phyloP scores from a whole-genome alignment of 2,797 vertebrate genomes.

The Erethizon dorsatum region DNA sequence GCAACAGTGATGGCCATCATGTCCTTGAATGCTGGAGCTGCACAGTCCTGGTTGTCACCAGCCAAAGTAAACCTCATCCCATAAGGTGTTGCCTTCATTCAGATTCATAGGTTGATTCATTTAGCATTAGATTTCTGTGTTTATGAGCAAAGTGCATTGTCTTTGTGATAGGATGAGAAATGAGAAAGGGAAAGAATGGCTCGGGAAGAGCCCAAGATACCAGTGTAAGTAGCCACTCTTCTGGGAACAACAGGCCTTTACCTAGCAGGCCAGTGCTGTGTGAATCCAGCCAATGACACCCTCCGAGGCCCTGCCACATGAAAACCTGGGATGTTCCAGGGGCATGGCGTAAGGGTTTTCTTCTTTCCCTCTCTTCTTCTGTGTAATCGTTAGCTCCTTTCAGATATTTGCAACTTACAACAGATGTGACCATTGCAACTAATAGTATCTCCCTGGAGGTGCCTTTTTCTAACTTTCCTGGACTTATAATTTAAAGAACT shows the following conservation, averaged over 20 bases:
- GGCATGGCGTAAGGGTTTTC: neutral
- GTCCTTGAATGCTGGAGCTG: conserved; percentile 62
- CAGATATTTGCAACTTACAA: neutral
- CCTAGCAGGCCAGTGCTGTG: neutral
- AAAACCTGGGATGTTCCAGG: neutral
- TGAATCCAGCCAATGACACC: neutral
- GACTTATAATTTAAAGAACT: neutral
- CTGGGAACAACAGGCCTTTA: neutral
- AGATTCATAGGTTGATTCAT: neutral
- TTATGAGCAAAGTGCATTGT: neutral
- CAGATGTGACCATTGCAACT: neutral
- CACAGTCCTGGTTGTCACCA: neutral
- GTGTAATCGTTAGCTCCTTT: neutral
- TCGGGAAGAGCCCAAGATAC: neutral
- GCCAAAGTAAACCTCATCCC: neutral
- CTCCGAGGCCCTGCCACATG: neutral
- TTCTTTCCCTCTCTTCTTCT: neutral
- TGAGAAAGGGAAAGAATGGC: neutral
- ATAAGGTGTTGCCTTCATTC: accelerated
- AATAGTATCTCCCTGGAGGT: neutral
- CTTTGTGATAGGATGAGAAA: neutral
- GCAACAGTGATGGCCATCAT: conserved; percentile 76
- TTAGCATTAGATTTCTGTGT: neutral
- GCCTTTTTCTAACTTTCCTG: neutral
- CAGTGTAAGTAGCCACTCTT: neutral